Evolutionary conservation across 2,113 vertebrate genomes (phyloP).

Genomic region (Scomber colias): DNA sequence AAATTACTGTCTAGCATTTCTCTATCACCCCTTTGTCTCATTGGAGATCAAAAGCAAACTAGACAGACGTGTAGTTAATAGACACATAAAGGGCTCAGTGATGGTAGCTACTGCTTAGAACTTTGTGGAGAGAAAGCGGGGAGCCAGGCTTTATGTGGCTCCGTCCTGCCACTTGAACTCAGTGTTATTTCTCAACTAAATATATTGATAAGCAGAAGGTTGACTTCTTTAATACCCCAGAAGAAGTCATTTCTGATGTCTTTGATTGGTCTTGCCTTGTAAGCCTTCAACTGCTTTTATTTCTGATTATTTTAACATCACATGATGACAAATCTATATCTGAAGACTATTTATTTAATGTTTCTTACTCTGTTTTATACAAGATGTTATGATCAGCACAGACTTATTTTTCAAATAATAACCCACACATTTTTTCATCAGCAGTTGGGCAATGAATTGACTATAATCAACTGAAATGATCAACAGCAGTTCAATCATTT

Average conservation of each 20-base stretch:
- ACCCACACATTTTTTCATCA: not conserved
- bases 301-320: not conserved
- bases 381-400: not conserved
- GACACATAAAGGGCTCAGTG: conserved; percentile 54
- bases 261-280: not conserved
- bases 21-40: conserved; percentile 58
- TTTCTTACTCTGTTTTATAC: not conserved
- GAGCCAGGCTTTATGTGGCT: conserved; percentile 23
- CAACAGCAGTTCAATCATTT: no score
- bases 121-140: not conserved
- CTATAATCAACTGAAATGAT: no score
- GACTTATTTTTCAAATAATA: no score
- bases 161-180: conserved; percentile 18
- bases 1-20: conserved; percentile 59
- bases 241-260: not conserved
- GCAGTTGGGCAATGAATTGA: not conserved
- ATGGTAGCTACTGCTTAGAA: conserved; percentile 42
- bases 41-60: conserved; percentile 64
- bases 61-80: conserved; percentile 66
- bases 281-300: not conserved
- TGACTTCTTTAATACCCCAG: not conserved
- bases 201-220: conserved; percentile 13
- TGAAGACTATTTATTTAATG: not conserved
- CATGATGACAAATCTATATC: not conserved
- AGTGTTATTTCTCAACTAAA: conserved; percentile 14